Evolutionary conservation across 1,140 invertebrate genomes (phyloP), one percentile per base, ranked within the genome.

Genomic region (Drosophila mayri): DNA sequence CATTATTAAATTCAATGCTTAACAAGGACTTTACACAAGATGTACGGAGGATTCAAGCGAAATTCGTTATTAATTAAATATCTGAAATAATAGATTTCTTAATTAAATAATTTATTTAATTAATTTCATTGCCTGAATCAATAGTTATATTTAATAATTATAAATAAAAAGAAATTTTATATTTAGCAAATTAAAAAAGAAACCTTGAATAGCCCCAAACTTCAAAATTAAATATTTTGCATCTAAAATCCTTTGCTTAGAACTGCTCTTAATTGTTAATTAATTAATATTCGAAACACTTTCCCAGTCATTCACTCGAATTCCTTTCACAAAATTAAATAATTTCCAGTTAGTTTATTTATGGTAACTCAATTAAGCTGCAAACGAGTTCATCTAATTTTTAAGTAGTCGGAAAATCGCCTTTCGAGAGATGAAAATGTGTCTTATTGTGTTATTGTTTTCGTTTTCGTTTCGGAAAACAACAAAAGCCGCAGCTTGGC

Each of bases 401-500:
- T 11, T 10, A 38, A 38, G 35, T 25, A n/a, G 4, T n/a, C 14
- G 25, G 43, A 18, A 66, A 38, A 67, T 65, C 35, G 25, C 6
- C 20, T 63, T 63, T n/a, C 0, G 20, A 1, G 6, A 7, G 4
- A 37, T 12, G 18, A 20, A 54, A 38, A 12, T 11, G 16, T 14
- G 12, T 46, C 5, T 28, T 7, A 43, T 14, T 43, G 18, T n/a
- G 30, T 28, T 20, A 22, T 35, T 54, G 50, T 54, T 54, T 22
- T n/a, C n/a, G n/a, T n/a, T n/a, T 16, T 3, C 20, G 14, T 35
- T 37, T 49, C 1, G 8, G 12, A 57, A 38, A 67, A 49, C 12
- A 72, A 37, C n/a, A 63, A 63, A 38, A 65, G 44, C 25, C 55
- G 20, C 41, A 49, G 25, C 30, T 52, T 37, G 30, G 30, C 49